Evolutionary conservation across 2,797 vertebrate species (phyloP), one percentile per base, ranked within the genome.

Genomic region (Lerista edwardsae): DNA sequence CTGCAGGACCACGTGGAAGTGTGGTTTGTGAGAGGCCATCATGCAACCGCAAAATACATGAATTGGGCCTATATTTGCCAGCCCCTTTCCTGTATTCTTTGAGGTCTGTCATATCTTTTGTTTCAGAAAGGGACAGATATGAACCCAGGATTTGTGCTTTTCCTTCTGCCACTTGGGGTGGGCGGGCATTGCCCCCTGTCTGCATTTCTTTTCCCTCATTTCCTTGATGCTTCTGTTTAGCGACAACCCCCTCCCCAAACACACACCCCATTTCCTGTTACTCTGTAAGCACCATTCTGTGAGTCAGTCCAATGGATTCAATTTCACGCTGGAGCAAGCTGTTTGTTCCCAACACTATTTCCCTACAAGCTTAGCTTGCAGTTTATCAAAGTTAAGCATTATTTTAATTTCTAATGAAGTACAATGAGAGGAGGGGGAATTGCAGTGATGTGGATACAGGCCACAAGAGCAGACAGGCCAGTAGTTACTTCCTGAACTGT

Each of bases 251-350:
- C 29, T 8, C 23, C 71, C 39, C 29, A 27, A 14, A 11, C 75
- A 25, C 75, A 74, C 61, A 17, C 57, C 36, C 86, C 90, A 84
- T 84, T 92, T 84, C 2, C 89, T 84, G 85, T 36, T 90, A 36
- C 62, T 86, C 91, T 93, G 84, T 79, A 73, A 92, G 89, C 67
- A 89, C 85, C 90, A 85, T 87, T 84, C 84, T 65, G 25, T 69
- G 89, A 84, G 87, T 83, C 91, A 83, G 21, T 88, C 86, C 80
- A 55, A 92, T 86, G 86, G 87, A 87, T 93, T 91, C 91, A 90
- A 90, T 92, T 93, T 93, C 93, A 93, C 1, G 4, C 87, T 88
- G 82, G 83, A 94, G 86, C 87, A 75, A 90, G 57, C 62, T 84
- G 83, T 90, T 90, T 88, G 80, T 89, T 91, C 86, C 86, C 10